Evolutionary conservation across 2,888 invertebrate genomes (phyloP).

Genomic region (Rotaria magnacalcarata): DNA sequence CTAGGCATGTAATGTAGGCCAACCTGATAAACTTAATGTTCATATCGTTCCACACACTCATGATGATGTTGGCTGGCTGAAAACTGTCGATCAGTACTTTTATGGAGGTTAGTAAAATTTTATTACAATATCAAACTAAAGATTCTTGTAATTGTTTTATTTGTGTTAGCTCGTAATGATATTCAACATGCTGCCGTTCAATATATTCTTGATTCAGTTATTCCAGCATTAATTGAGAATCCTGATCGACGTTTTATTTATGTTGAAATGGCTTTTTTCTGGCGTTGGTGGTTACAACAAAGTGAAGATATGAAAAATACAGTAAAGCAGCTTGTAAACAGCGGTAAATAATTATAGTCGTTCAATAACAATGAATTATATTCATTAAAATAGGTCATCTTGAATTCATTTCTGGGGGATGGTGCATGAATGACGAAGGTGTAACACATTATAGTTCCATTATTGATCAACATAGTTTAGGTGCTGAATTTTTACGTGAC

Average conservation of each 20-base stretch:
- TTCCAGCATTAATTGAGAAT: constrained; percentile 68
- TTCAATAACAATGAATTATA: too few species aligned
- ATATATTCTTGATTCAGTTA: constrained; percentile 59
- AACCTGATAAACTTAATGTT: constrained; percentile 55
- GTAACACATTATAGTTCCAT: constrained; percentile 62
- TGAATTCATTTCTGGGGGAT: constrained; percentile 38
- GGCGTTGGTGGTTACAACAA: constrained; percentile 77
- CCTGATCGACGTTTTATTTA: constrained; percentile 64
- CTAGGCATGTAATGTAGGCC: constrained; percentile 38
- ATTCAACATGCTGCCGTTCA: constrained; percentile 10
- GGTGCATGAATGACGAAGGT: constrained; percentile 63
- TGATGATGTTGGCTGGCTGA: constrained; percentile 89
- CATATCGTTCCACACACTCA: constrained; percentile 72
- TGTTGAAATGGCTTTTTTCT: constrained; percentile 81
- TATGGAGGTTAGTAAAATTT: constrained; percentile 60
- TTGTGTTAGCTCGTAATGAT: constrained; percentile 49
- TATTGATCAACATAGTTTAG: constrained; percentile 63
- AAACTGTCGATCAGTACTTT: constrained; percentile 87
- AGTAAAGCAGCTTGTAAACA: constrained; percentile 68
- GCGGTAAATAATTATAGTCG: constrained; percentile 39
- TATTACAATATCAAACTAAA: neutral
- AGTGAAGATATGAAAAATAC: constrained; percentile 63
- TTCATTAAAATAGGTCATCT: constrained; percentile 51
- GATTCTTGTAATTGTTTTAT: neutral
- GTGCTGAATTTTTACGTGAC: constrained; percentile 60